Conservation (phyloP, 2,797 vertebrate species). For the Picus viridis region DNA sequence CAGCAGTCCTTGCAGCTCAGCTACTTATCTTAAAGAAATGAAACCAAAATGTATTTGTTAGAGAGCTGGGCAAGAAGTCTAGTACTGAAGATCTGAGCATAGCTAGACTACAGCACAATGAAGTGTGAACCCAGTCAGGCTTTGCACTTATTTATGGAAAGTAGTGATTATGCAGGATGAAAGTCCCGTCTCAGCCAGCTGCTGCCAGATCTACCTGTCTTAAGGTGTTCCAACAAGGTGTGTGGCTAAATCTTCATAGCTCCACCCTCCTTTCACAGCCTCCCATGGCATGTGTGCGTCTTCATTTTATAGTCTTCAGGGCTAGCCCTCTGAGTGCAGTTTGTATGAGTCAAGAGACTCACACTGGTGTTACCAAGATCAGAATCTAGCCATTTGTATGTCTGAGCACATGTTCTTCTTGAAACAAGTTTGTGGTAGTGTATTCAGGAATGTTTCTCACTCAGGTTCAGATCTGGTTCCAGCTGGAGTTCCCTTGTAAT, state of each 20-base stretch:
- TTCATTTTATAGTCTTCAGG: conserved; percentile 59
- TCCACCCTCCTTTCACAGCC: conserved; percentile 46
- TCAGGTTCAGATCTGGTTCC: conserved; percentile 64
- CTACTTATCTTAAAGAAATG: not conserved
- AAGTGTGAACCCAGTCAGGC: conserved; percentile 46
- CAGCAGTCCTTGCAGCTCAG: not conserved
- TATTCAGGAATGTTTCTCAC: conserved; percentile 55
- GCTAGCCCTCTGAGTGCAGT: conserved; percentile 47
- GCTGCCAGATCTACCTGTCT: conserved; percentile 60
- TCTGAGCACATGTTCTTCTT: conserved; percentile 66
- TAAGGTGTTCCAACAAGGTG: conserved; percentile 62
- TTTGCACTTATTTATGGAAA: conserved; percentile 60
- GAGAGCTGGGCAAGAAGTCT: not conserved
- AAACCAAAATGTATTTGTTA: not conserved
- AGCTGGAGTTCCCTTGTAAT: conserved; percentile 68
- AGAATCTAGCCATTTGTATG: conserved; percentile 68
- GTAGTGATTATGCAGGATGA: conserved; percentile 59
- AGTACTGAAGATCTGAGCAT: not conserved
- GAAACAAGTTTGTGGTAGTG: conserved; percentile 48
- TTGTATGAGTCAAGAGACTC: conserved; percentile 52
- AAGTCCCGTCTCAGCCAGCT: conserved; percentile 23
- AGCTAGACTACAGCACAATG: not conserved
- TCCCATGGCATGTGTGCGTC: conserved; percentile 41
- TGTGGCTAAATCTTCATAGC: conserved; percentile 32
- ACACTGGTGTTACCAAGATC: not conserved